Conservation (phyloP, 1,140 invertebrate species). For the Hirudo medicinalis region DNA sequence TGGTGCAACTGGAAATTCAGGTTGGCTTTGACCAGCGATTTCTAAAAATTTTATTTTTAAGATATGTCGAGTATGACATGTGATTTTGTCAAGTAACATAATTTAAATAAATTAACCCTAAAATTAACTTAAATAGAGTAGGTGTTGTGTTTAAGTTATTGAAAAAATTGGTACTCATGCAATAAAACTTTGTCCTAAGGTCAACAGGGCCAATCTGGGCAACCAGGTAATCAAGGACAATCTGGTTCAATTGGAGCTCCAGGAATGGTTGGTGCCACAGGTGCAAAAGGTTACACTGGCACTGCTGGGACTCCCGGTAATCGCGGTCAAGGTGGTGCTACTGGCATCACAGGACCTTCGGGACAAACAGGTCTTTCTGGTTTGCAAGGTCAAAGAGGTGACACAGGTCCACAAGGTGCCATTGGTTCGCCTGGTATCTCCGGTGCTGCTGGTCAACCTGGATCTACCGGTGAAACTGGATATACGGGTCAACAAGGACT, state of each 20-base stretch:
- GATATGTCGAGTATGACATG: neutral
- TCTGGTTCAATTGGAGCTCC: constrained; percentile 19
- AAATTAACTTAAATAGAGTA: neutral
- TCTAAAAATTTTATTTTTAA: constrained; percentile 7
- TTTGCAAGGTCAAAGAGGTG: constrained; percentile 11
- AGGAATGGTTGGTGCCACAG: constrained; percentile 14
- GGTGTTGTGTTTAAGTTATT: neutral
- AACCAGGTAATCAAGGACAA: constrained; percentile 5
- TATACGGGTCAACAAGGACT: constrained; percentile 24
- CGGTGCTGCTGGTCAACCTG: constrained; percentile 14
- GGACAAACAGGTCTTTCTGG: constrained; percentile 40
- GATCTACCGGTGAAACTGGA: constrained; percentile 25
- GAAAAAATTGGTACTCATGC: constrained; percentile 1
- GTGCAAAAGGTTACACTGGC: constrained; percentile 12
- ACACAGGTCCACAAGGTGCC: constrained; percentile 3
- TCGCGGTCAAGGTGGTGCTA: constrained; percentile 17
- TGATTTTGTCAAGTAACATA: neutral
- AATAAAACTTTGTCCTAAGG: constrained; percentile 7
- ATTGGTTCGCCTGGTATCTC: neutral
- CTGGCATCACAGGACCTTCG: constrained; percentile 17
- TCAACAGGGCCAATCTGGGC: neutral
- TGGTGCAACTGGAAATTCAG: constrained; percentile 11
- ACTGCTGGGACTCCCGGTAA: constrained; percentile 16
- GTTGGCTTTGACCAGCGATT: neutral
- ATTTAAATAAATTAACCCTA: no score